Percentiles rank a stretch among this genome's conserved stretches.
These are phyloP conservation scores for Pseudorectes ferrugineus DNA, from an alignment of 2,113 vertebrate genomes.

Conservation along the genomic window DNA sequence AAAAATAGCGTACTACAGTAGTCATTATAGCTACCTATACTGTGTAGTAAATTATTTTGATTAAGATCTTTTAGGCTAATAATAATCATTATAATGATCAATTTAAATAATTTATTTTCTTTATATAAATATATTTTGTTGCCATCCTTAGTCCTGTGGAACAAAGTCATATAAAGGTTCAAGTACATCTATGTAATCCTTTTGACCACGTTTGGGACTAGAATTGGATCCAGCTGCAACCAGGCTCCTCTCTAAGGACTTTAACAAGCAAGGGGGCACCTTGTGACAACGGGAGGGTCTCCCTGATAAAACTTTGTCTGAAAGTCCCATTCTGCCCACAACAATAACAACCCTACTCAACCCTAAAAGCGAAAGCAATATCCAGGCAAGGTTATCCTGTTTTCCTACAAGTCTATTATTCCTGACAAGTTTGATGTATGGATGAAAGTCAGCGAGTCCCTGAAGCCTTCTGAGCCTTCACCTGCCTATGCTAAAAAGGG, in stretches of 20 bases:
- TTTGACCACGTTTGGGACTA: neutral
- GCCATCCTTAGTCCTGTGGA: neutral
- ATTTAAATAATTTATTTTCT: neutral
- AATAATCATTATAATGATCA: neutral
- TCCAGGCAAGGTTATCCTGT: neutral
- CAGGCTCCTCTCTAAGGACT: neutral
- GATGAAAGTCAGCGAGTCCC: neutral
- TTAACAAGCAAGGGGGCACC: too few species aligned
- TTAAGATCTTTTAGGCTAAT: neutral
- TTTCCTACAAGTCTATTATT: neutral
- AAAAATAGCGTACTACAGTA: neutral
- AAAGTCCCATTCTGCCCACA: neutral
- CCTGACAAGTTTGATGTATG: neutral
- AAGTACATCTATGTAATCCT: neutral
- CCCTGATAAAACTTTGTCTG: neutral
- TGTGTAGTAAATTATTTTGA: neutral
- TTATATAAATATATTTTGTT: neutral
- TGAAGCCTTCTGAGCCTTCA: neutral
- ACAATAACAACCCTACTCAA: neutral
- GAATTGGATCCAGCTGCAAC: neutral
- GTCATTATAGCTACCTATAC: neutral
- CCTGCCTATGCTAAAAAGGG: neutral
- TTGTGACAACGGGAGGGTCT: neutral
- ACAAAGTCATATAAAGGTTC: neutral
- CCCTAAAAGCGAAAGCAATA: neutral